phyloP scores from a whole-genome alignment of 2,797 vertebrate genomes.

The Anguilla anguilla region DNA sequence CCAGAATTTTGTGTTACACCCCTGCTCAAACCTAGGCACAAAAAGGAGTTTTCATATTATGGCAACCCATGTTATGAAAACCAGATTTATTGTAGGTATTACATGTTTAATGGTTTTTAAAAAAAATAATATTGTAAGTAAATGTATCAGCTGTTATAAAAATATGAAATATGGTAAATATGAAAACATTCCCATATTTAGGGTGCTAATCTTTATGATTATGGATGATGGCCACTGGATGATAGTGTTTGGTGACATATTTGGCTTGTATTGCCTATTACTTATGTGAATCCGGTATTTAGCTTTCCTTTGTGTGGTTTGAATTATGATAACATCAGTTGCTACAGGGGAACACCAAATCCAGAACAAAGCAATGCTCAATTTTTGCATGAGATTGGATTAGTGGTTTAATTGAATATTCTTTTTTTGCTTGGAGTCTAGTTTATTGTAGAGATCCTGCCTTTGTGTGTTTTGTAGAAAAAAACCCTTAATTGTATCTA shows the following conservation, averaged over 20 bases:
- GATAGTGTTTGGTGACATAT: not conserved
- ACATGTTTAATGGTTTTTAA: too few relatives aligned
- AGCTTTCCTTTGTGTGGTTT: not conserved
- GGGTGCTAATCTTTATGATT: too few relatives aligned
- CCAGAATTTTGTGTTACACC: too few relatives aligned
- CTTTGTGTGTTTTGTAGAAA: not conserved
- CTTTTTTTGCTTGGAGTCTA: not conserved
- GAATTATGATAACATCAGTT: not conserved
- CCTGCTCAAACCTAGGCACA: too few relatives aligned
- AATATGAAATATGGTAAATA: not conserved
- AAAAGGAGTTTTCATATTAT: too few relatives aligned
- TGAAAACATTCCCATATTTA: not conserved
- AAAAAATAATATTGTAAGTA: too few relatives aligned
- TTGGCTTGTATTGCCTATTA: not conserved
- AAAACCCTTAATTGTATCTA: not conserved
- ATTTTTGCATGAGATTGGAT: not conserved
- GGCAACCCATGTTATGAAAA: too few relatives aligned
- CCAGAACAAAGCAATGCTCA: not conserved
- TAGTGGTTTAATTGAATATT: not conserved
- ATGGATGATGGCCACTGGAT: too few relatives aligned
- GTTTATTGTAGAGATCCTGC: not conserved
- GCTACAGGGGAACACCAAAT: too few relatives aligned
- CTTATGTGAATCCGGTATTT: not conserved
- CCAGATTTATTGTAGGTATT: too few relatives aligned
- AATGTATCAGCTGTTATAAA: not conserved